Evolutionary conservation across 2,888 invertebrate genomes (phyloP).

Genomic region (Allacma fusca): DNA sequence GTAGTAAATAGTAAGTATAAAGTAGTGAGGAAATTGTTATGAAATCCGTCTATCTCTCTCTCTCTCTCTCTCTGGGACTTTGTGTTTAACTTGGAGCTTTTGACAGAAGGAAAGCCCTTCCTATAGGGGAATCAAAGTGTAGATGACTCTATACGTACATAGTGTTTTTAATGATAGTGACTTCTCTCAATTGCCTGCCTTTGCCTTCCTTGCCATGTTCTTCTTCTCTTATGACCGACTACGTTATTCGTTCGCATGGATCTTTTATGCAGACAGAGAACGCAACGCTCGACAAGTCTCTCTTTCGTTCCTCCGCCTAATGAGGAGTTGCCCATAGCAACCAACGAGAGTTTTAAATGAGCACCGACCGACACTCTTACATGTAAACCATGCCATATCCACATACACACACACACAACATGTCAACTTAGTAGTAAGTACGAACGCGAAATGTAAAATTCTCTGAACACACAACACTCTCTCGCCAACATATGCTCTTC

Average conservation of each 20-base stretch:
- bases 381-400: slow-evolving; percentile 52
- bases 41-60: too few species aligned
- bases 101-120: neutral
- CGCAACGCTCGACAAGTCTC: slow-evolving; percentile 2
- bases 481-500: neutral
- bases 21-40: too few species aligned
- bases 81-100: slow-evolving; percentile 11
- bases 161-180: slow-evolving; percentile 45
- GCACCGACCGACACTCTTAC: neutral
- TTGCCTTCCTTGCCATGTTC: slow-evolving; percentile 5
- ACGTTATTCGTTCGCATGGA: neutral
- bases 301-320: slow-evolving; percentile 49
- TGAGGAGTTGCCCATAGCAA: slow-evolving; percentile 61
- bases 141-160: slow-evolving; percentile 30
- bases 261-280: slow-evolving; percentile 8
- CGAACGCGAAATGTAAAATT: slow-evolving; percentile 33
- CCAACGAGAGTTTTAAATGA: slow-evolving; percentile 28
- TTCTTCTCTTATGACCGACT: slow-evolving; percentile 2
- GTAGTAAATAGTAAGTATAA: too few species aligned
- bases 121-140: neutral
- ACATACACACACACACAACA: neutral
- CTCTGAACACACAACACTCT: neutral
- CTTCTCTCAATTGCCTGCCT: slow-evolving; percentile 43
- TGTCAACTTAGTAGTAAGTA: too few species aligned
- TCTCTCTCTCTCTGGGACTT: too few species aligned